Evolutionary conservation across 1,140 invertebrate genomes (phyloP).

Genomic region (Laodelphax striatellus): DNA sequence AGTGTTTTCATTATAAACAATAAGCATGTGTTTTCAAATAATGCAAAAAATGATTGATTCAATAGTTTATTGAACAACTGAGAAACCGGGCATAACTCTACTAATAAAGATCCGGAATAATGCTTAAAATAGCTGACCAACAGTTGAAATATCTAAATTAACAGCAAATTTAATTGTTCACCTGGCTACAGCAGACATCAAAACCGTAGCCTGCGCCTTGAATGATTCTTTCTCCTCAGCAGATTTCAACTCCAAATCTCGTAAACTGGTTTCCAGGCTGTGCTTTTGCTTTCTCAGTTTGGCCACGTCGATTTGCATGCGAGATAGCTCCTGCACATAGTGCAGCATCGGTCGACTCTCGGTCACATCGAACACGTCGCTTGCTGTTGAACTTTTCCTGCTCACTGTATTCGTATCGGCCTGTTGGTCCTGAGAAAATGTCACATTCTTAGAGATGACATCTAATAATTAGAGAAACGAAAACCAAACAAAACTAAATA

Average conservation of each 20-base stretch:
- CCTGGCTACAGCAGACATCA: slow-evolving; percentile 49
- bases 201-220: slow-evolving; percentile 40
- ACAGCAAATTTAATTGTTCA: slow-evolving; percentile 20
- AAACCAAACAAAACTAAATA: too few species aligned
- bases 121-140: too few species aligned
- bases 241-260: slow-evolving; percentile 48
- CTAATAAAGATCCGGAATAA: too few species aligned
- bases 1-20: too few species aligned
- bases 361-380: neutral
- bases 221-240: slow-evolving; percentile 43
- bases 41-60: too few species aligned
- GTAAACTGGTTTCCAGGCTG: slow-evolving; percentile 50
- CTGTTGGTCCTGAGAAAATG: neutral
- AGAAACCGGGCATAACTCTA: too few species aligned
- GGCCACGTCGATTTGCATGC: slow-evolving; percentile 68
- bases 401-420: neutral
- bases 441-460: neutral
- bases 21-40: too few species aligned
- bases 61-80: too few species aligned
- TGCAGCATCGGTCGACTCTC: slow-evolving; percentile 55
- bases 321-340: slow-evolving; percentile 70
- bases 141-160: neutral
- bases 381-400: slow-evolving; percentile 9
- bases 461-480: neutral
- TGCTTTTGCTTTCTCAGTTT: slow-evolving; percentile 58